These are phyloP conservation scores for Triplophysa yarkandensis DNA, from an alignment of 2,797 vertebrate species.

Conservation along the genomic window DNA sequence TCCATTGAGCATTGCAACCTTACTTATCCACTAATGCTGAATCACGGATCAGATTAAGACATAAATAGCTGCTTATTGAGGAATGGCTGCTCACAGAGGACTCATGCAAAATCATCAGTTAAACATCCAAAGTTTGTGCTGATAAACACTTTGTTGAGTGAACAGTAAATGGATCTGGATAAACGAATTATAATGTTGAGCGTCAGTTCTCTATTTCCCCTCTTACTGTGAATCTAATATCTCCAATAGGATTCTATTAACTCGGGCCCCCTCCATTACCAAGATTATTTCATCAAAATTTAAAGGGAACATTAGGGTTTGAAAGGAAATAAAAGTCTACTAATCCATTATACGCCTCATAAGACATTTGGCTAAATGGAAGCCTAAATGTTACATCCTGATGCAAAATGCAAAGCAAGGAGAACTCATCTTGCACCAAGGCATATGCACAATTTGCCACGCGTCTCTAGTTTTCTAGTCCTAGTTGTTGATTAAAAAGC, in stretches of 20 bases:
- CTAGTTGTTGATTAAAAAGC: not conserved
- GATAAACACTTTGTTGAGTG: not conserved
- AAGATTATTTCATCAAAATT: slow-evolving; percentile 38
- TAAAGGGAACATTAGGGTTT: slow-evolving; percentile 30
- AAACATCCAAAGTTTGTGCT: slow-evolving; percentile 17
- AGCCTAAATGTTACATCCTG: slow-evolving; percentile 19
- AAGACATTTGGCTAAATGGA: not conserved
- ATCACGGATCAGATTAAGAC: slow-evolving; percentile 39
- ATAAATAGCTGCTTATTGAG: slow-evolving; percentile 30
- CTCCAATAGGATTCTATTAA: slow-evolving; percentile 22
- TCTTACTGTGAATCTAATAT: slow-evolving; percentile 13
- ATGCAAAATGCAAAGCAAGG: slow-evolving; percentile 10
- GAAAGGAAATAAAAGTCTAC: slow-evolving; percentile 34
- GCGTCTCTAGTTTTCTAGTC: not conserved
- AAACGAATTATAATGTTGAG: slow-evolving; percentile 1
- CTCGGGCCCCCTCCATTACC: slow-evolving; percentile 7
- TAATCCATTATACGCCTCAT: slow-evolving; percentile 25
- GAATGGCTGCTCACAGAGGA: slow-evolving; percentile 9
- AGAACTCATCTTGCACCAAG: not conserved
- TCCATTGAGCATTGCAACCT: slow-evolving; percentile 28
- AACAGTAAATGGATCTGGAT: not conserved
- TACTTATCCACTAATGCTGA: slow-evolving; percentile 43
- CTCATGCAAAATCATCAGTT: slow-evolving; percentile 20
- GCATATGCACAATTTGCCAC: not conserved
- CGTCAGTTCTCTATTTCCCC: slow-evolving; percentile 1